A percentile compares a stretch with the other conserved stretches of the same genome.
Evolutionary conservation across 2,113 vertebrate species (phyloP).

Genomic region (Pseudolaguvia tuberculata): DNA sequence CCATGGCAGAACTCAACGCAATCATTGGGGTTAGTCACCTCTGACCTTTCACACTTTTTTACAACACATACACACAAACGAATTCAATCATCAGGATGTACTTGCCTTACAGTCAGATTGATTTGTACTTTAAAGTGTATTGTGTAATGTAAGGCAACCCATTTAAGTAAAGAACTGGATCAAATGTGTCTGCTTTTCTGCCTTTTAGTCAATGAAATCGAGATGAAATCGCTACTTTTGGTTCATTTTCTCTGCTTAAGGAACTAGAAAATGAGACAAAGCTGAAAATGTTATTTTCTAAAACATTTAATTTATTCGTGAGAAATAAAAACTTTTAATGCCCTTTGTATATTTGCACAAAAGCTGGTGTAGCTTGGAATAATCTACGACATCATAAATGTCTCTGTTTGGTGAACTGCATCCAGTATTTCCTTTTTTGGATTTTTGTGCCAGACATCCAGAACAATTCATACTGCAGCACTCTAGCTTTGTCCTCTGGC

Average conservation of each 20-base stretch:
- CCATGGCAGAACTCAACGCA: slow-evolving; percentile 85
- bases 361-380: background rate
- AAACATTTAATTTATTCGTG: background rate
- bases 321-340: background rate
- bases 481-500: slow-evolving; percentile 7
- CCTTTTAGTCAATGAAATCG: background rate
- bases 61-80: background rate
- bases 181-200: background rate
- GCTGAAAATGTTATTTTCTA: background rate
- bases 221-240: background rate
- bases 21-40: slow-evolving; percentile 86
- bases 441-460: background rate
- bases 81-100: background rate
- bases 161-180: background rate
- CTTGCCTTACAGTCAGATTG: background rate
- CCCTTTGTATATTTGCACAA: background rate
- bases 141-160: background rate
- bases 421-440: background rate
- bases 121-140: background rate
- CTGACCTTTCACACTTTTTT: slow-evolving; percentile 36
- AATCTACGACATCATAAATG: background rate
- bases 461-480: background rate
- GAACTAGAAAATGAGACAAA: background rate
- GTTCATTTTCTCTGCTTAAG: background rate
- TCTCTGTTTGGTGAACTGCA: background rate